Percentiles rank a stretch among this genome's conserved stretches.
phyloP scores from a whole-genome alignment of 1,140 invertebrate genomes.

The Aphis gossypii region DNA sequence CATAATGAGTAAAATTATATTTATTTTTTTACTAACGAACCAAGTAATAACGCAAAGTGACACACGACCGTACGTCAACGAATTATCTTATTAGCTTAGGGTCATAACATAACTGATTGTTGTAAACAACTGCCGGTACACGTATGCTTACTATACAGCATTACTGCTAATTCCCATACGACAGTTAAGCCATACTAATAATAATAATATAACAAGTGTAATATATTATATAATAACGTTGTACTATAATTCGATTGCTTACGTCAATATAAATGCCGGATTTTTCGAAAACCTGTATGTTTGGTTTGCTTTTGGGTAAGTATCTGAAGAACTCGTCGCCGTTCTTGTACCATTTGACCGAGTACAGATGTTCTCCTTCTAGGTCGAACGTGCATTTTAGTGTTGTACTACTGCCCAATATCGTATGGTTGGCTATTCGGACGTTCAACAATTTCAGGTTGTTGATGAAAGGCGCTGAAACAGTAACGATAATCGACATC shows the following conservation, averaged over 20 bases:
- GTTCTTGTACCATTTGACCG: conserved; percentile 88
- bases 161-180: background rate
- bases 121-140: background rate
- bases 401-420: conserved; percentile 73
- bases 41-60: background rate
- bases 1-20: background rate
- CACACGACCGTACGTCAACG: background rate
- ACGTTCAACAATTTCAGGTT: conserved; percentile 50
- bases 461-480: conserved; percentile 15
- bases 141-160: background rate
- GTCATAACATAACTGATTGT: background rate
- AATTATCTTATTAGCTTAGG: background rate
- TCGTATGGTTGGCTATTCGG: conserved; percentile 63
- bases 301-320: conserved; percentile 73
- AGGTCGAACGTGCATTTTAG: conserved; percentile 79
- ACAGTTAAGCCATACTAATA: background rate
- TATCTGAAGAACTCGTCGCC: conserved; percentile 86
- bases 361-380: conserved; percentile 76
- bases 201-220: background rate
- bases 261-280: conserved; percentile 69
- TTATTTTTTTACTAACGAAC: background rate
- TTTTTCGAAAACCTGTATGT: conserved; percentile 70
- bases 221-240: background rate
- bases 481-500: background rate
- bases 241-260: conserved; percentile 59